These are phyloP conservation scores for Cheirogaleus major DNA, from an alignment of 2,797 vertebrate species.

Conservation along the genomic window DNA sequence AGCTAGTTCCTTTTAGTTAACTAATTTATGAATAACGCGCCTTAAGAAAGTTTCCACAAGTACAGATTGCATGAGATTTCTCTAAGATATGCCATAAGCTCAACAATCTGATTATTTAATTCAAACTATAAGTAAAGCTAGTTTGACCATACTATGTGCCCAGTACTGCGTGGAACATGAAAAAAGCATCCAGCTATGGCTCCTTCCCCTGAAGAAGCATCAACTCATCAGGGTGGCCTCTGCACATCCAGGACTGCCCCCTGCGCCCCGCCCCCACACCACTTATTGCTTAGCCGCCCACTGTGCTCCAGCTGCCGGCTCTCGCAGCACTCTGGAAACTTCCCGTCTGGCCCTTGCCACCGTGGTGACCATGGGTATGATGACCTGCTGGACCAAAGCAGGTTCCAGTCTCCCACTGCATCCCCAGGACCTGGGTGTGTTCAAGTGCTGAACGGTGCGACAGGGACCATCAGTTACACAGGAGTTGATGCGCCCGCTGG, in stretches of 20 bases:
- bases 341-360: too few relatives aligned
- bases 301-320: background rate
- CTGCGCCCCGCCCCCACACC: rapidly evolving
- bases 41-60: background rate
- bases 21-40: background rate
- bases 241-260: too few relatives aligned
- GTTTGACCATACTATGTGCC: background rate
- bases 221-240: rapidly evolving
- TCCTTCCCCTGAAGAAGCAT: too few relatives aligned
- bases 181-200: background rate
- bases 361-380: background rate
- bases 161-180: background rate
- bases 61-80: background rate
- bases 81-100: background rate
- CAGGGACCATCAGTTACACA: background rate
- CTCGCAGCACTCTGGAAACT: too few relatives aligned
- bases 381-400: rapidly evolving
- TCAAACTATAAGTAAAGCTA: background rate
- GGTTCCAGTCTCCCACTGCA: background rate
- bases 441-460: background rate
- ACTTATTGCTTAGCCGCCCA: background rate
- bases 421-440: background rate
- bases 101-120: background rate
- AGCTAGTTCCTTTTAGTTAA: background rate
- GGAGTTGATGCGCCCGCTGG: rapidly evolving